These are phyloP conservation scores for Nyleta sp. DNA, from an alignment of 2,888 invertebrate genomes.

Conservation along the genomic window DNA sequence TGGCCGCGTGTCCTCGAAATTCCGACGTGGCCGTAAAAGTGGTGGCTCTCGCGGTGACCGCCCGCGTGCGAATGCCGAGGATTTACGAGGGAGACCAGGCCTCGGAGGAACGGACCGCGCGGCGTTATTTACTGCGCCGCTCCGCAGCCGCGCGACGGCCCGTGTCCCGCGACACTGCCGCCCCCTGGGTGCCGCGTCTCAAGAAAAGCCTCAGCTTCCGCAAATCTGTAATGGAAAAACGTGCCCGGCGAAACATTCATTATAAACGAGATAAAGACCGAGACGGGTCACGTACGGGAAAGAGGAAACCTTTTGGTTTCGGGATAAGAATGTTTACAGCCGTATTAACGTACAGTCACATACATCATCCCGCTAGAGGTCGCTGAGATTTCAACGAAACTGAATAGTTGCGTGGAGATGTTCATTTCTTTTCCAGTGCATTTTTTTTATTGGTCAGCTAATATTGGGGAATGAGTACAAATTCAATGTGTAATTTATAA, in stretches of 20 bases:
- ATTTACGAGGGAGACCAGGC: conserved; percentile 32
- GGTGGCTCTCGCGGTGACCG: background rate
- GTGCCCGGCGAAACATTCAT: conserved; percentile 35
- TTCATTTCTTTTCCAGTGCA: too few species aligned
- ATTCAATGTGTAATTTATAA: too few species aligned
- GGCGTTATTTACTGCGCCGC: conserved; percentile 38
- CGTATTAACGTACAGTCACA: conserved; percentile 14
- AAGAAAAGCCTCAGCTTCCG: conserved; percentile 22
- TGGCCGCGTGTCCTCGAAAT: conserved; percentile 14
- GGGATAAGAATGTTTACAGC: conserved; percentile 30
- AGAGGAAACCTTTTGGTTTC: conserved; percentile 27
- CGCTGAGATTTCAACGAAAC: too few species aligned
- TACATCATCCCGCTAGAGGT: conserved; percentile 6
- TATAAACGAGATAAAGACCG: conserved; percentile 44
- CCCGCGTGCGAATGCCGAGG: background rate
- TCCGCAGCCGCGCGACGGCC: conserved; percentile 15
- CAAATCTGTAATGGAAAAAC: conserved; percentile 35
- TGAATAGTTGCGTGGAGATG: too few species aligned
- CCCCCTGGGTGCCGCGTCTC: conserved; percentile 22
- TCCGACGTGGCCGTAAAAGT: conserved; percentile 27
- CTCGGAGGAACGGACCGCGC: conserved; percentile 30
- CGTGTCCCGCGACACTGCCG: conserved; percentile 17
- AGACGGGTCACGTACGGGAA: conserved; percentile 31
- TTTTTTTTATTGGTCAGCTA: too few species aligned
- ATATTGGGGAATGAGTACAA: too few species aligned